Conservation (phyloP, 2,113 vertebrate genomes). For the Oncorhynchus tshawytscha region DNA sequence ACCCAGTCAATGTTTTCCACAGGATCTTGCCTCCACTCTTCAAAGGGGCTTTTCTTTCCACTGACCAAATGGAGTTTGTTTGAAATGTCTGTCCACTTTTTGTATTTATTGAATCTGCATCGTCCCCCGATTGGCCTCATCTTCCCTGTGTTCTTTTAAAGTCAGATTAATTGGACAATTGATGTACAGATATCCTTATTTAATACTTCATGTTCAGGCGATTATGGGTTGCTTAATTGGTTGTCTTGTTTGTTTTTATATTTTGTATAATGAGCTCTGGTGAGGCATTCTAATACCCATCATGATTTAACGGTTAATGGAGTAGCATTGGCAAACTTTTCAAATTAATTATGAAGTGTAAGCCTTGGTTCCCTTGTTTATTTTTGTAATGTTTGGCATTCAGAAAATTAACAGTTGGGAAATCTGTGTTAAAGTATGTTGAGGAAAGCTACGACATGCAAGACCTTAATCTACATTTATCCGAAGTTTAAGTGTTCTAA, state of each 20-base stretch:
- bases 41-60: conserved; percentile 38
- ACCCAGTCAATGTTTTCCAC: too few relatives aligned
- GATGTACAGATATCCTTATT: too few relatives aligned
- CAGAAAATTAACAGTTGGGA: too few relatives aligned
- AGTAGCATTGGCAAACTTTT: conserved; percentile 72
- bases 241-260: conserved; percentile 80
- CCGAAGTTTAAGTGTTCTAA: too few relatives aligned
- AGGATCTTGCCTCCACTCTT: too few relatives aligned
- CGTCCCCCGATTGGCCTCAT: not conserved
- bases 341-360: conserved; percentile 76
- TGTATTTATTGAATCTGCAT: conserved; percentile 72
- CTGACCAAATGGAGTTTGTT: conserved; percentile 61
- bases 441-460: too few relatives aligned
- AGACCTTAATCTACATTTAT: too few relatives aligned
- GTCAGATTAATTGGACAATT: not conserved
- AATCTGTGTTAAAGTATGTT: too few relatives aligned
- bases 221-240: conserved; percentile 29
- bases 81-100: conserved; percentile 50
- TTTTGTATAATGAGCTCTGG: conserved; percentile 64
- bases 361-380: not conserved
- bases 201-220: not conserved
- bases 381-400: too few relatives aligned
- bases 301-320: conserved; percentile 67
- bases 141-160: conserved; percentile 16
- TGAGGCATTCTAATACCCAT: conserved; percentile 78